phyloP scores from a whole-genome alignment of 2,888 invertebrate genomes.

The Bruchidius siliquastri region DNA sequence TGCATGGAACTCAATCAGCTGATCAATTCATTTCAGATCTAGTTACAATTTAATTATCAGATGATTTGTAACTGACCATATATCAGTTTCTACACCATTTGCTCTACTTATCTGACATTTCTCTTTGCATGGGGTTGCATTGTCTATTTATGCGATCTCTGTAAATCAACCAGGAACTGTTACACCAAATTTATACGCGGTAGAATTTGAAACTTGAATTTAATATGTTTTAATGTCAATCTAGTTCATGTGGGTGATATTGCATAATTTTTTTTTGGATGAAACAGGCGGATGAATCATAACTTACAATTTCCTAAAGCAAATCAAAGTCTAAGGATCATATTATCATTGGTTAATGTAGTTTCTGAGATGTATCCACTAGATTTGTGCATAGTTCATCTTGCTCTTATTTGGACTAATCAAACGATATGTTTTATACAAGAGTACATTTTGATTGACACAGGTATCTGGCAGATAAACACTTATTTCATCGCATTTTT shows the following conservation, averaged over 20 bases:
- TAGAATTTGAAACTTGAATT: background rate
- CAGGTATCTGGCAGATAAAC: no score
- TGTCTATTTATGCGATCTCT: conserved; percentile 15
- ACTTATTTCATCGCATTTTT: no score
- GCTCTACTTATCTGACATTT: conserved; percentile 22
- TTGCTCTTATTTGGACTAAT: no score
- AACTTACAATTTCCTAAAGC: no score
- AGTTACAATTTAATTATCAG: conserved; percentile 27
- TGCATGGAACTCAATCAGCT: background rate
- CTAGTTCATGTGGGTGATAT: background rate
- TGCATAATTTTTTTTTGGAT: no score
- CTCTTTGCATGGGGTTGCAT: conserved; percentile 9
- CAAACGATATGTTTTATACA: no score
- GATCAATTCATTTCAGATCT: conserved; percentile 23
- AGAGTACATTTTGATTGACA: no score
- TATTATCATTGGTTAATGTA: no score
- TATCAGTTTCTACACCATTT: conserved; percentile 27
- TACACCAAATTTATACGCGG: background rate
- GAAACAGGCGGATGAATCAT: no score
- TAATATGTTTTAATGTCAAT: background rate
- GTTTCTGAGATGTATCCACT: no score
- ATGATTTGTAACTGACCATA: conserved; percentile 27
- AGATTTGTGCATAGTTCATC: no score
- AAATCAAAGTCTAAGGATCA: no score
- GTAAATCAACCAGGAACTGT: conserved; percentile 10